Base-by-base conservation (phyloP, 1,140 invertebrate genomes). In the Formica selysi region DNA sequence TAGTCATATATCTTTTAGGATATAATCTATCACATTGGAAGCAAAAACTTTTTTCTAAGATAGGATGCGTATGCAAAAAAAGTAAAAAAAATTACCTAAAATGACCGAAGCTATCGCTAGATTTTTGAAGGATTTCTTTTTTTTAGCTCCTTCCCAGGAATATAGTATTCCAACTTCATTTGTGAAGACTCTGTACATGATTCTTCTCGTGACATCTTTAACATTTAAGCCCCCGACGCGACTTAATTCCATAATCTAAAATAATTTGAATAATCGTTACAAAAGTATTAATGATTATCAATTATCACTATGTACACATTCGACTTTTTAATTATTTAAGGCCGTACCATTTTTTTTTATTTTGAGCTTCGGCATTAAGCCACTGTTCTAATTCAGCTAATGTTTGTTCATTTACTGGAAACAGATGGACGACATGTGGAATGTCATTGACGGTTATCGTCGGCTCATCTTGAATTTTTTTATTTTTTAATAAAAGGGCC, bases 111-210 rank as follows among this genome's bases (percentile, higher is more conserved):
- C 68, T 68, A 83, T 74, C 13, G 44, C 22, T 61, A 83, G 57
- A 48, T 71, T 71, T 61, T 83, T 83, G 26, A 83, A 83, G 11
- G 61, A 29, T 74, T 83, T 74, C 22, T 74, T 83, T 41, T 74
- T 74, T 29, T 74, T 83, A 41, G 68, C 57, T 11, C 68, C 80
- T 83, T 83, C 80, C 54, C 80, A 83, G 19, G 80, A 83, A 74
- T 73, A 83, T 13, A 83, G 38, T n/a, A 84, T 62, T 73, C 65
- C 65, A 71, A 84, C 80, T 84, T 84, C 80, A 71, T 84, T 84
- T 41, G 80, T 36, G 67, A 83, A 83, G 19, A 83, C 32, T 59
- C 38, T 41, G 38, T 83, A 83, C 79, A 83, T 83, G 10, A 83
- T 57, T 83, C n/a, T 83, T 73, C 68, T 70, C 48, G 41, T 59